Evolutionary conservation across 1,140 invertebrate genomes (phyloP), one percentile per base, ranked within the genome.

Genomic region (Lysiphlebus fabarum): DNA sequence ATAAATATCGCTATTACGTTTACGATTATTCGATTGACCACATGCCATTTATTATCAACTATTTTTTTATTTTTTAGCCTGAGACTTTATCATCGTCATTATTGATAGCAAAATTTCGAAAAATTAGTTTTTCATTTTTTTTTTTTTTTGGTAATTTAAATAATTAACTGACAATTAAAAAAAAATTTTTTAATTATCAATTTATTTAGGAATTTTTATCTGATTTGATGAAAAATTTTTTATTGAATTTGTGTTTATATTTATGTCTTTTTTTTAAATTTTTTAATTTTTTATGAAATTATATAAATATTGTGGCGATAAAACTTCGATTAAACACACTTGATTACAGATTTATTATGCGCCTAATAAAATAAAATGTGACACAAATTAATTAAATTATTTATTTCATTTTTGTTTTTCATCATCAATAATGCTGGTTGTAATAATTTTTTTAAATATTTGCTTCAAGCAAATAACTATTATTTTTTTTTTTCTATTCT

Each of bases 1-100:
- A 73, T 70, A 68, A 74, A 72, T 68, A 73, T 73, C 64, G 64
- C 71, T 73, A 73, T 72, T 72, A 67, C 63, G 50, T 10, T 51
- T 70, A 67, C 63, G 62, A 70, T 64, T 60, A 65, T 62, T 64
- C 65, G 63, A 54, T 67, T 53, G 10, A 7, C 9, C 14, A 47
- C 17, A 17, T 17, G 17, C 17, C 36, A 9, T 40, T 51, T 12
- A 14, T 47, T 17, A 10, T 43, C 38, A 17, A 45, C 38, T 47
- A 45, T 12, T 56, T 42, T 48, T 47, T 53, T 44, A 50, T 41
- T 58, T 50, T 34, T 1, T 51, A 37, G 9, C n/a, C 49, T 51
- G 49, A 51, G 36, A n/a, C 5, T 51, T 51, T 10, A 49, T 48
- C 36, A 53, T 48, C 55, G 34, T 48, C 41, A 49, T 17, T 48